Conservation (phyloP, 1,140 invertebrate species). For the Tetraneura akinire region DNA sequence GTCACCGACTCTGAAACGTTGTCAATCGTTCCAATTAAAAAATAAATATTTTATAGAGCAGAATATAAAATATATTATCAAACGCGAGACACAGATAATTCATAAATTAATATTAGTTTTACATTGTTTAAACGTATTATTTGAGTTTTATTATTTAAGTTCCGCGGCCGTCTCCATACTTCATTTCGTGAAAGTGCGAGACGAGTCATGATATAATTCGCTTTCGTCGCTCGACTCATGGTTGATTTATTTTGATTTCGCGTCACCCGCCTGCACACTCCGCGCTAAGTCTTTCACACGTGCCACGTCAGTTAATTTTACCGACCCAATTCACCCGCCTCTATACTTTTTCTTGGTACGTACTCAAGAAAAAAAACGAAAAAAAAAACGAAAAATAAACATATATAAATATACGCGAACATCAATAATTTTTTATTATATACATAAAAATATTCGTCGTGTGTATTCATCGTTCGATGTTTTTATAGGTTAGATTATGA, state of each 20-base stretch:
- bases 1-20: background rate
- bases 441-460: too few relatives aligned
- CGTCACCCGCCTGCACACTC: background rate
- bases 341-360: conserved; percentile 15
- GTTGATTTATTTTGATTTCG: conserved; percentile 31
- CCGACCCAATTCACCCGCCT: conserved; percentile 23
- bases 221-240: conserved; percentile 4
- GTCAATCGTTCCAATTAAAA: conserved; percentile 25
- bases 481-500: too few relatives aligned
- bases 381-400: conserved; percentile 28
- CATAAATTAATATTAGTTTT: too few relatives aligned
- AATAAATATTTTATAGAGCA: too few relatives aligned
- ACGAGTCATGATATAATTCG: conserved; percentile 2
- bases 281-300: background rate
- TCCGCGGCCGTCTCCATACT: background rate
- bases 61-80: background rate
- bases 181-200: background rate
- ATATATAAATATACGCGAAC: too few relatives aligned
- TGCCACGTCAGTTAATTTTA: conserved; percentile 7
- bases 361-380: too few relatives aligned
- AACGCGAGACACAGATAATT: background rate
- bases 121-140: too few relatives aligned
- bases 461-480: too few relatives aligned
- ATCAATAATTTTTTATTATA: too few relatives aligned
- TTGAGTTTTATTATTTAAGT: conserved; percentile 6